These are phyloP conservation scores for Tholera decimalis DNA, from an alignment of 2,888 invertebrate species.

Conservation along the genomic window DNA sequence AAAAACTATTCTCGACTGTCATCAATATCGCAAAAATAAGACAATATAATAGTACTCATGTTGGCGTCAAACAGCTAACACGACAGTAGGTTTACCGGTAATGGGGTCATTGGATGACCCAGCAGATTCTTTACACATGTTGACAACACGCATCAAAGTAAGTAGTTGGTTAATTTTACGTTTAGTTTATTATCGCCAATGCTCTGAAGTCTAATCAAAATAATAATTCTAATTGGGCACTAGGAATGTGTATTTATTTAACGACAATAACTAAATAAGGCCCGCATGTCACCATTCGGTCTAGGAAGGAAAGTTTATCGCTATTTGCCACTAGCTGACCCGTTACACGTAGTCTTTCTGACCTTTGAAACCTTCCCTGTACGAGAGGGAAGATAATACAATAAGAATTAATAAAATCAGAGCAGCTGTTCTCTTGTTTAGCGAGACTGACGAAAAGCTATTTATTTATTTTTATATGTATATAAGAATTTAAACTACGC, in stretches of 20 bases:
- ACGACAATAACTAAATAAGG: neutral
- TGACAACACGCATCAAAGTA: neutral
- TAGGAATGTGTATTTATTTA: neutral
- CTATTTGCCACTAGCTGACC: too few relatives aligned
- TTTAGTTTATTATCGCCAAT: neutral
- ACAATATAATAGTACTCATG: neutral
- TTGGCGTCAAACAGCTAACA: neutral
- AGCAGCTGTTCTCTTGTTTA: too few relatives aligned
- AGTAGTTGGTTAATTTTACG: neutral
- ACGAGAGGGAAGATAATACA: too few relatives aligned
- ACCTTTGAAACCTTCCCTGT: too few relatives aligned
- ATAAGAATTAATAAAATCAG: too few relatives aligned
- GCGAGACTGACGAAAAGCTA: too few relatives aligned
- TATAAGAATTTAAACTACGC: neutral
- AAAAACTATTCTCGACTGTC: neutral
- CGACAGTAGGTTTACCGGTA: neutral
- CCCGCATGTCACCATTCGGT: neutral
- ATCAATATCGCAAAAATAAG: neutral
- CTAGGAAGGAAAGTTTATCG: too few relatives aligned
- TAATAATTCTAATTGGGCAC: too few relatives aligned
- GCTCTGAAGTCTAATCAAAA: too few relatives aligned
- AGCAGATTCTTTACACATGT: slow-evolving; percentile 12
- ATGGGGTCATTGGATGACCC: slow-evolving; percentile 7
- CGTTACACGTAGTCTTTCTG: too few relatives aligned
- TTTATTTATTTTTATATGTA: too few relatives aligned